Conservation (phyloP, 64 coral and sea anemone species). For the Orbicella faveolata region DNA sequence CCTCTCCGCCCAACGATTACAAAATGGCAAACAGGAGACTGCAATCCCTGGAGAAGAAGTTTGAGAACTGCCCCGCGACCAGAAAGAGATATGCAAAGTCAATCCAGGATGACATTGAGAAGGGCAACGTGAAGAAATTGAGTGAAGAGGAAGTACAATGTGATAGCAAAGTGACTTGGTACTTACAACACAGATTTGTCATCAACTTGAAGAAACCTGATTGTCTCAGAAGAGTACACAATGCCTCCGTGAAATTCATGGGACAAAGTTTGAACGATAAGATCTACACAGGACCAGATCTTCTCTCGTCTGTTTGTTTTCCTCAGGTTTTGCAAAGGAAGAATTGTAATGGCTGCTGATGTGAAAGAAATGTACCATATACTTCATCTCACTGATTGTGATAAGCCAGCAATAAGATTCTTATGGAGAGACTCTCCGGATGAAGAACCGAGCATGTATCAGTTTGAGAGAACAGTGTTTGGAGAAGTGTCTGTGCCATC, state of each 20-base stretch:
- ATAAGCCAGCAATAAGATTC: slow-evolving; percentile 21
- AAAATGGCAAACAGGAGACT: too few relatives aligned
- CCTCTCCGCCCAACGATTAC: too few relatives aligned
- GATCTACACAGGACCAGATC: slow-evolving; percentile 12
- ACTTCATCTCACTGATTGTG: background rate
- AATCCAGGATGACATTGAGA: background rate
- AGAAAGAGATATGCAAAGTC: too few relatives aligned
- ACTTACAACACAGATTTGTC: slow-evolving; percentile 1
- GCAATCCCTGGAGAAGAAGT: too few relatives aligned
- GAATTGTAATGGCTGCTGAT: slow-evolving; percentile 7
- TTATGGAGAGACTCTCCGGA: background rate
- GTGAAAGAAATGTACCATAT: slow-evolving; percentile 39
- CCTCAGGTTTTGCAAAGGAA: background rate
- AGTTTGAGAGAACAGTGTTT: slow-evolving; percentile 10
- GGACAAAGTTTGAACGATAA: slow-evolving; percentile 30
- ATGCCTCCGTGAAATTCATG: slow-evolving; percentile 2
- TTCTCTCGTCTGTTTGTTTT: background rate
- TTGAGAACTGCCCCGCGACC: too few relatives aligned
- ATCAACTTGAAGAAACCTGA: slow-evolving; percentile 8
- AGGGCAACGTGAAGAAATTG: slow-evolving; percentile 3
- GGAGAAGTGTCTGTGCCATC: slow-evolving; percentile 1
- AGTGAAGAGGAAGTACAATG: background rate
- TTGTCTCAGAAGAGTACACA: slow-evolving; percentile 17
- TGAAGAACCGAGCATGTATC: background rate
- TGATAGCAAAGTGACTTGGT: slow-evolving; percentile 6